Evolutionary conservation across 2,113 vertebrate species (phyloP).

Genomic region (Lamprologus sp.): DNA sequence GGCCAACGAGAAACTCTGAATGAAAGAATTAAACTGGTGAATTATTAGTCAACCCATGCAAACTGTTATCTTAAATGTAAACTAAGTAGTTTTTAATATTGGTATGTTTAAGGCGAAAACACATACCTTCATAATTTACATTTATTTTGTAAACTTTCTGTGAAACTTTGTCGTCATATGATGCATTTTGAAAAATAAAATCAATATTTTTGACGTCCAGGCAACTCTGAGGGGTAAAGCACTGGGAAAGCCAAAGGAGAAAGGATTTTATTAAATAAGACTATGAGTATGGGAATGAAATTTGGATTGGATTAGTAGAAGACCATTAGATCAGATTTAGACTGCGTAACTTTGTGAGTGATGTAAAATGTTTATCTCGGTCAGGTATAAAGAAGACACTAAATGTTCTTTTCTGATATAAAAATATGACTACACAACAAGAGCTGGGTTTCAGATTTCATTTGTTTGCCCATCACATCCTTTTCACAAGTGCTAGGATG

Average conservation of each 20-base stretch:
- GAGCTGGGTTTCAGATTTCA: neutral
- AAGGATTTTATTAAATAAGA: neutral
- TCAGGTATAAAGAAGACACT: neutral
- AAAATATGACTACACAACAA: neutral
- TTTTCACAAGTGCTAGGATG: neutral
- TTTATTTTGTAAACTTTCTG: neutral
- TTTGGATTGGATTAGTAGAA: slow-evolving; percentile 12
- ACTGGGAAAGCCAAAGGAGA: neutral
- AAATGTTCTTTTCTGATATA: neutral
- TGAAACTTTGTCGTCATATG: neutral
- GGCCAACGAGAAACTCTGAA: neutral
- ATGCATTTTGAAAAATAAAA: neutral
- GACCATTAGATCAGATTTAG: neutral
- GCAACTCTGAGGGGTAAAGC: neutral
- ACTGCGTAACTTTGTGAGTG: neutral
- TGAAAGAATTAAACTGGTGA: neutral
- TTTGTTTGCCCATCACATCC: neutral
- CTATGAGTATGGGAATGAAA: neutral
- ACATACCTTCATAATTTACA: neutral
- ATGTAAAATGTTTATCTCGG: neutral
- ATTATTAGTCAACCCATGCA: neutral
- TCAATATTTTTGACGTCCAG: neutral
- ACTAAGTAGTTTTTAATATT: neutral
- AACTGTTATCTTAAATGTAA: neutral
- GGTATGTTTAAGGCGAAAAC: neutral